Conservation (phyloP, 2,797 vertebrate species). For the Apodemus agrarius region DNA sequence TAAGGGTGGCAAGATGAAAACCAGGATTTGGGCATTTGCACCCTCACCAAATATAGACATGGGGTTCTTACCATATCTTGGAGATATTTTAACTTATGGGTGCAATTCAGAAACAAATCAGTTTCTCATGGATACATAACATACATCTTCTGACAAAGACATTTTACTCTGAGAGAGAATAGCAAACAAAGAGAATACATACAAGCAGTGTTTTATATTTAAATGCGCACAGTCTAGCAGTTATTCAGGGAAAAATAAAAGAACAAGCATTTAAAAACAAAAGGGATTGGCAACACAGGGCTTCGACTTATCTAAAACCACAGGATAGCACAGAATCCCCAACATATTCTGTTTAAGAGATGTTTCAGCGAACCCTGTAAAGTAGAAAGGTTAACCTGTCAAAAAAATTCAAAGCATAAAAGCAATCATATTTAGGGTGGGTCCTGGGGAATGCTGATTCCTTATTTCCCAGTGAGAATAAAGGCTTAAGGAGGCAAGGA, state of each 20-base stretch:
- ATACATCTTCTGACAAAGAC: neutral
- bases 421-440: slow-evolving; percentile 41
- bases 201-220: neutral
- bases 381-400: slow-evolving; percentile 16
- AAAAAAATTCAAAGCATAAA: slow-evolving; percentile 57
- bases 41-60: neutral
- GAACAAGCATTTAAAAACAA: slow-evolving; percentile 5
- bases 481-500: slow-evolving; percentile 43
- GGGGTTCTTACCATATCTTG: neutral
- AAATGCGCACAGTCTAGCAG: neutral
- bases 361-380: slow-evolving; percentile 27
- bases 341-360: neutral
- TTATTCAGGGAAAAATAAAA: slow-evolving; percentile 24
- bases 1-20: neutral
- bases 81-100: slow-evolving; percentile 6
- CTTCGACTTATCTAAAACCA: neutral
- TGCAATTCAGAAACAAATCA: slow-evolving; percentile 34
- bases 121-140: neutral
- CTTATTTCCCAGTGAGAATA: slow-evolving; percentile 46
- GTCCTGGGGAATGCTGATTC: neutral
- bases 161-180: neutral
- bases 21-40: neutral
- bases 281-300: neutral
- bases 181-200: neutral
- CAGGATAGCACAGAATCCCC: neutral